Evolutionary conservation across 2,888 invertebrate genomes (phyloP), one percentile per base, ranked within the genome.

Genomic region (Acrobasis consociella): DNA sequence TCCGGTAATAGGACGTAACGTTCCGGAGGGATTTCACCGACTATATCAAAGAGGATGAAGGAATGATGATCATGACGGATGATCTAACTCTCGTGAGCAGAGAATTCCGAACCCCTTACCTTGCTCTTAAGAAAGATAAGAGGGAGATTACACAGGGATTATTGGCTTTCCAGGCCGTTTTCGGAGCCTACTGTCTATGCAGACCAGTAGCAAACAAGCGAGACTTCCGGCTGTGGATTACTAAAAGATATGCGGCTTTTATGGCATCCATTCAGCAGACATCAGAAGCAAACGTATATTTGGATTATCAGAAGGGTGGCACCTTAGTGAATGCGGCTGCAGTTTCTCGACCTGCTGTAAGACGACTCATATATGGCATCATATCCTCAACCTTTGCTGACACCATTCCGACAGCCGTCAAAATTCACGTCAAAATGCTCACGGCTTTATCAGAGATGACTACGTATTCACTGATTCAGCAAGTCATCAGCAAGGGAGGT

Each of bases 401-500:
- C 37, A 42, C 56, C 0, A 10, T 53, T 1, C 9, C 55, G 0
- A n/a, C 56, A 1, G 56, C 60, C 5, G 37, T 63, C 9, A 63
- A 60, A 9, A 63, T 5, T 13, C 63, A 63, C 38, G 55, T 63
- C 0, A 13, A 15, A 5, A n/a, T 49, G 55, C 3, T 63, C 15
- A 53, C 63, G 16, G 51, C 63, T 2, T 46, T 63, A 1, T 58
- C 63, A 0, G 59, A 52, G 16, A 63, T 63, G 63, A 63, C 63
- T 5, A 63, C 59, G 0, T 59, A 59, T 15, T 59, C 63, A 0
- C 10, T 59, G 2, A 59, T 63, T 2, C 37, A 59, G 1, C 38
- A 38, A 38, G 38, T 38, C 38, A 38, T 38, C 5, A 38, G 38
- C 38, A 38, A 38, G 9, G 38, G 38, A 8, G 38, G 38, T 9